Evolutionary conservation across 2,113 vertebrate species (phyloP), one percentile per base, ranked within the genome.

Genomic region (Otis tarda): DNA sequence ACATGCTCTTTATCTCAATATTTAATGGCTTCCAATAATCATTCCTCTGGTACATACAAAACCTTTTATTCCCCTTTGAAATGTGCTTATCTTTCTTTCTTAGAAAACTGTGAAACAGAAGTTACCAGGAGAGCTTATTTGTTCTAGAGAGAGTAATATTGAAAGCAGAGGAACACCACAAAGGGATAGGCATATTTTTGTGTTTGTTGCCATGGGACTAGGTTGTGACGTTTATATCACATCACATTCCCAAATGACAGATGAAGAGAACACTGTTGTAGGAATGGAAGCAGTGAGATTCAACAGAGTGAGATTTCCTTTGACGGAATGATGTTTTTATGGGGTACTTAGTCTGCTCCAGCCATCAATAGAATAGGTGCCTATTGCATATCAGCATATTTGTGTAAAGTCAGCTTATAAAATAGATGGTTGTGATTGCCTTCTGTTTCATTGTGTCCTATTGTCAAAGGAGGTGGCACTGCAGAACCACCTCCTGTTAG

Each of bases 51-150:
- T 94, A 96, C 77, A 74, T 13, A 92, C 90, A 93, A 96, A 84
- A 91, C 52, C 71, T 80, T 97, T 94, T 96, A 93, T 96, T 35
- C 56, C 57, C 39, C 49, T 97, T 95, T 94, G 78, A 97, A 96
- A 96, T 77, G 71, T 95, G 91, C 94, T 97, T 97, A 97, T 97
- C 93, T 96, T 91, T 94, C 83, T 94, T 87, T 93, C 81, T 91
- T 87, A 76, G 73, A 92, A 70, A 90, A 43, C 89, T 55, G 8
- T 60, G 79, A 33, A 80, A 41, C 14, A 81, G 64, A 87, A 84
- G 91, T 82, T 95, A 85, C 59, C 59, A 60, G 93, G 92, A 83
- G 69, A 93, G 64, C 70, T 43, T 69, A 60, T 52, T 52, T 52
- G 10, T 52, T 52, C 24, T 14, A 52, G 50, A 52, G 24, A 78